Base-by-base conservation (phyloP, 2,113 vertebrate genomes). In the Eclectus roratus region DNA sequence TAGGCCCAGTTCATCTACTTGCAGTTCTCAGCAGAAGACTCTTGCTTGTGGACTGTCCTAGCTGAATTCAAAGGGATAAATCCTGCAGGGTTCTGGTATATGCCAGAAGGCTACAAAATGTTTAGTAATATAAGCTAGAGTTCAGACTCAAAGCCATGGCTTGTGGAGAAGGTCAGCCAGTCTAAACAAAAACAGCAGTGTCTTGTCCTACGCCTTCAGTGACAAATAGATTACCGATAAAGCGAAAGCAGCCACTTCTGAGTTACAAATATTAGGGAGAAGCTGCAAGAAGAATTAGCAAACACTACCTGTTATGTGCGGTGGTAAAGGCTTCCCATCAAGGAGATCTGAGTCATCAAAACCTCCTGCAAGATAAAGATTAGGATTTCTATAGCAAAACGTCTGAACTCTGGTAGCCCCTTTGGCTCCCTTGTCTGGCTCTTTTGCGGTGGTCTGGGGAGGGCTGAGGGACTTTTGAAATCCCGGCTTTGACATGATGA, bases 311-410 rank as follows among this genome's bases (percentile, higher is more conserved):
- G 89, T 1, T 43, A 71, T 44, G 7, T 63, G 35, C 0, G 96
- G 88, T 14, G 95, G 97, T 85, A 97, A 91, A 77, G 93, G 85
- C 73, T 96, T 97, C 49, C 97, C 97, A 58, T 96, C 97, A 37
- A 78, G 13, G 27, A 97, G 97, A 95, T 97, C 97, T 6, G 95
- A 94, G 69, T 97, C 95, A 63, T 47, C 82, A 90, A 97, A 95
- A 43, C 76, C 72, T 70, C 93, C 97, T 97, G 93, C 81, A 97
- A 94, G 41, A 77, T n/a, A 65, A 91, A 94, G 8, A 35, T 74
- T 29, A 79, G 16, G 8, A 89, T 91, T 85, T 33, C 28, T 47
- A 35, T 27, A 77, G 41, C 9, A 87, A 72, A 93, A 50, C 66
- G 44, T 43, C 21, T 64, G 49, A 47, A 12, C 14, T 5, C 3